A percentile compares a stretch with the other conserved stretches of the same genome.
These are phyloP conservation scores for Galeopsomyia nigrocyanea DNA, from an alignment of 2,888 invertebrate species.

Conservation along the genomic window DNA sequence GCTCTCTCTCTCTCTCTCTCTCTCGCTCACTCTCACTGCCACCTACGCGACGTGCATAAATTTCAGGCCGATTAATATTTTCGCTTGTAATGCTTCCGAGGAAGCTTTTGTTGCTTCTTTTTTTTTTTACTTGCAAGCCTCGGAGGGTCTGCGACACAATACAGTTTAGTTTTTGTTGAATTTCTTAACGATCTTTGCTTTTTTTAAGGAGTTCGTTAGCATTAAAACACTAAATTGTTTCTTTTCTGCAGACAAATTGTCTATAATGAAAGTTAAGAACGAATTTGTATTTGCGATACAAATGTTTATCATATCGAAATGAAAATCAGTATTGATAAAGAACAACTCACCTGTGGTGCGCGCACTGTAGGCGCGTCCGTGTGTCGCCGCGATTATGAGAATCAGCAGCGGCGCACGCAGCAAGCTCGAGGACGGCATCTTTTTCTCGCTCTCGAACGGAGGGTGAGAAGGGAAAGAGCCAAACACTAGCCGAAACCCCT, in stretches of 20 bases:
- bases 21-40: slow-evolving; percentile 11
- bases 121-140: neutral
- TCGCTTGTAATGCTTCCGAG: slow-evolving; percentile 38
- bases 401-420: slow-evolving; percentile 63
- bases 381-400: slow-evolving; percentile 62
- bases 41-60: slow-evolving; percentile 49
- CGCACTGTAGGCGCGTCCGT: slow-evolving; percentile 62
- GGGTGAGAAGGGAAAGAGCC: slow-evolving; percentile 9
- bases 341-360: slow-evolving; percentile 62
- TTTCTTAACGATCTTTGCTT: too few species aligned
- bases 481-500: slow-evolving; percentile 62
- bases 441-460: slow-evolving; percentile 57
- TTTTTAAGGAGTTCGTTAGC: too few species aligned
- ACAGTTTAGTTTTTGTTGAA: too few species aligned
- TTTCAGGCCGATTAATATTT: slow-evolving; percentile 53
- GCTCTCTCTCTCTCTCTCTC: slow-evolving; percentile 46
- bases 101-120: slow-evolving; percentile 4
- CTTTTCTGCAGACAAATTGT: too few species aligned
- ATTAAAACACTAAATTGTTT: too few species aligned
- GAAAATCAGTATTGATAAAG: too few species aligned
- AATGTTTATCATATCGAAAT: slow-evolving; percentile 29
- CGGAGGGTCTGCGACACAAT: too few species aligned
- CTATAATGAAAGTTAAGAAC: too few species aligned
- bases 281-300: too few species aligned
- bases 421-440: slow-evolving; percentile 64